Conservation (phyloP, 2,888 invertebrate genomes). For the Drosophila mimetica region DNA sequence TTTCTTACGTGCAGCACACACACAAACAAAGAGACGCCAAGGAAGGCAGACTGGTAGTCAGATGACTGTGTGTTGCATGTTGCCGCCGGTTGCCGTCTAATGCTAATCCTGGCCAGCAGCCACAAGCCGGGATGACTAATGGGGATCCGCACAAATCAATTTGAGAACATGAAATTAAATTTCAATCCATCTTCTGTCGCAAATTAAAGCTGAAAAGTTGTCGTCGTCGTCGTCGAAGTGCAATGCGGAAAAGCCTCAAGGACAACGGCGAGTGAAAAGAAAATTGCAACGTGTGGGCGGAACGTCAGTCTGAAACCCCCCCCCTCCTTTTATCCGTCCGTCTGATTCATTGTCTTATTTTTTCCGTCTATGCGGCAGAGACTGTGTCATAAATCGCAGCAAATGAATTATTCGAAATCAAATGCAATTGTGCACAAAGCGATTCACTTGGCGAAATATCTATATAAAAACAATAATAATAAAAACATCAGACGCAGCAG, state of each 20-base stretch:
- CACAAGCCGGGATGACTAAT: constrained; percentile 68
- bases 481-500: constrained; percentile 32
- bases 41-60: constrained; percentile 45
- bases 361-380: constrained; percentile 22
- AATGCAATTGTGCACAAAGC: constrained; percentile 68
- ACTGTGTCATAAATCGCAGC: constrained; percentile 64
- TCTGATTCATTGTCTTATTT: constrained; percentile 54
- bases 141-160: constrained; percentile 66
- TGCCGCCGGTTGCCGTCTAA: constrained; percentile 46
- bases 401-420: constrained; percentile 74
- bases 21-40: constrained; percentile 28
- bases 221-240: constrained; percentile 20
- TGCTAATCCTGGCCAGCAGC: constrained; percentile 66
- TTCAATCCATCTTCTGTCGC: constrained; percentile 61
- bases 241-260: constrained; percentile 56
- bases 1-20: constrained; percentile 75
- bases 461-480: constrained; percentile 27
- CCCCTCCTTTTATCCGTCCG: constrained; percentile 4
- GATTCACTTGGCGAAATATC: constrained; percentile 40
- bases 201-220: constrained; percentile 50
- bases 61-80: constrained; percentile 76
- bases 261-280: constrained; percentile 61
- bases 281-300: constrained; percentile 62
- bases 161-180: constrained; percentile 77
- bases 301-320: constrained; percentile 35